These are phyloP conservation scores for Gymnoscelis rufifasciata DNA, from an alignment of 2,888 invertebrate species.

Conservation along the genomic window DNA sequence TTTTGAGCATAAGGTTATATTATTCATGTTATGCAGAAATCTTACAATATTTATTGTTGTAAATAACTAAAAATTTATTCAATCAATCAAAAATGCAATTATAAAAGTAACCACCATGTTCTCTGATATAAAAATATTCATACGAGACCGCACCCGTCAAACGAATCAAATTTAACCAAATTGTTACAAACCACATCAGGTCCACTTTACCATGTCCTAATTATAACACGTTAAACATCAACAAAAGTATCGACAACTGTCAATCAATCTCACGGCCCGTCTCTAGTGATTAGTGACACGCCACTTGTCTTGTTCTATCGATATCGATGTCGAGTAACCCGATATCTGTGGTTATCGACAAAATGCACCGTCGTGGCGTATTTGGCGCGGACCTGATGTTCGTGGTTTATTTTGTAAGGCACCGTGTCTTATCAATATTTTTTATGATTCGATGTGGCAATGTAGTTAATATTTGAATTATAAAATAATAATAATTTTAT, in stretches of 20 bases:
- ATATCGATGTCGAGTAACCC: conserved; percentile 49
- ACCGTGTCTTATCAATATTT: conserved; percentile 5
- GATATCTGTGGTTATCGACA: conserved; percentile 62
- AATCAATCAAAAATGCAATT: no score
- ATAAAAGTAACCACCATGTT: no score
- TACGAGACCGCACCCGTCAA: conserved; percentile 8
- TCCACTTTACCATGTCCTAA: conserved; percentile 47
- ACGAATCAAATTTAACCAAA: conserved; percentile 27
- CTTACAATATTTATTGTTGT: no score
- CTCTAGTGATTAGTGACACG: conserved; percentile 61
- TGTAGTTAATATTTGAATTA: no score
- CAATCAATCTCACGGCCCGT: conserved; percentile 68
- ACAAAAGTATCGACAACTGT: conserved; percentile 48
- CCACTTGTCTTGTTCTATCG: conserved; percentile 53
- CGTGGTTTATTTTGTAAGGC: conserved; percentile 16
- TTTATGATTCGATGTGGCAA: no score
- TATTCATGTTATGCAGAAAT: no score
- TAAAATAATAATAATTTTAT: no score
- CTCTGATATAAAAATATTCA: no score
- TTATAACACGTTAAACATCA: conserved; percentile 56
- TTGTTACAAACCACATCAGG: conserved; percentile 44
- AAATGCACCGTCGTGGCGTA: conserved; percentile 53
- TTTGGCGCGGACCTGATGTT: conserved; percentile 36
- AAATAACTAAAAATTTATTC: no score
- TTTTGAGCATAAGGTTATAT: no score